Evolutionary conservation across 2,888 invertebrate species (phyloP), one percentile per base, ranked within the genome.

Genomic region (Kryphioiulus occultus): DNA sequence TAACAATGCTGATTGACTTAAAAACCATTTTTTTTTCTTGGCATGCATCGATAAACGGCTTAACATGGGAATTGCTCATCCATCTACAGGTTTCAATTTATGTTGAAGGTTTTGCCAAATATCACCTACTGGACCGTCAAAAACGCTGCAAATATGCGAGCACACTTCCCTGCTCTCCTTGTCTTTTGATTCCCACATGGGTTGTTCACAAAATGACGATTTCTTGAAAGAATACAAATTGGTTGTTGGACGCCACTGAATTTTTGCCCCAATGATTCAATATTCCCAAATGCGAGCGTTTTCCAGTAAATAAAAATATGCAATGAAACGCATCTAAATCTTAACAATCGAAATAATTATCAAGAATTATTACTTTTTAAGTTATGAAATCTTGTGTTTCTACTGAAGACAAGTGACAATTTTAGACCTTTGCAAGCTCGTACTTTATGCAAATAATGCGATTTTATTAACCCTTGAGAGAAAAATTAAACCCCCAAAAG

Each of bases 11-110:
- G 17, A 30, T 30, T 30, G 78, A 78, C 78, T 30, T 78, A 30
- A 68, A 68, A 19, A 78, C 78, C 26, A 78, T n/a, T n/a, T 53
- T 78, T 59, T 78, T 30, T 17, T 30, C 78, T 30, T 78, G 59
- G 59, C 59, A 22, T 22, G 22, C 26, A 22, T 22, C 15, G 78
- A 78, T 78, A 78, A 44, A 78, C 15, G 78, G 78, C 30, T 78
- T 30, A 78, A 78, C 78, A 78, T 78, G 78, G 78, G 78, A 78
- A 78, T 78, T 78, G 78, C 78, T 17, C 78, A 78, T 78, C 78
- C 78, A 78, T 68, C 68, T 68, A 68, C 68, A 68, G 12, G 26
- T 68, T 22, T 68, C 68, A 22, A 26, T 78, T 78, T 78, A 78
- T 78, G 78, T 30, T 30, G 30, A 78, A 32, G 78, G 59, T 5